Base-by-base conservation (phyloP, 30 jellyfish, hydroid and myxozoan genomes). In the Phacellophora camtschatica region DNA sequence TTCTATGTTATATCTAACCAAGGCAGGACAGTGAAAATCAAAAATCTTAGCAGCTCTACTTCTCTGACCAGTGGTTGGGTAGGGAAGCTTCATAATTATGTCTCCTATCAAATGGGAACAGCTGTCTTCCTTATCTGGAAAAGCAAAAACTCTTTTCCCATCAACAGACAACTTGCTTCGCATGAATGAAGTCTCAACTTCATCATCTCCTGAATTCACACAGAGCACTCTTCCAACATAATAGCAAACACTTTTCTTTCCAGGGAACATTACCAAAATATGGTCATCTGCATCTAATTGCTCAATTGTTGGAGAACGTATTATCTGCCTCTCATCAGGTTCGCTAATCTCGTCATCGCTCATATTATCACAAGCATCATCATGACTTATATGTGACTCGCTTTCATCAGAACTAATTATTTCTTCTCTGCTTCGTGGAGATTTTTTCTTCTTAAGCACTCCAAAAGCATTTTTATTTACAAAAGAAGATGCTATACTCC, bases 301-400 rank as follows among this genome's bases (percentile, higher is more conserved):
- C 62, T 72, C 86, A 41, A 50, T 72, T 67, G 86, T 48, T 72
- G 86, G 86, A 72, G 74, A 53, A 24, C 86, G 27, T 48, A 72
- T 20, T 24, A 72, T 72, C 71, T 72, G 86, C 23, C 86, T 53
- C 33, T 72, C 86, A 49, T 48, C 74, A 20, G 74, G 18, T 37
- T 72, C 50, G 83, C 70, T 70, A 20, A 24, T 74, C 28, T 55
- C 37, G 54, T 27, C 59, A 72, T 48, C 74, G 54, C 86, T 72
- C 24, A 31, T 74, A 72, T 50, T 62, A 24, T 72, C 74, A 55
- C 74, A 72, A 50, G 54, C 31, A 49, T 10, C 30, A 50, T 72
- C 55, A 50, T 72, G 74, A 72, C 63, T 45, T 13, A 35, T 43
- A 67, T 39, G 22, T 42, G 28, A 57, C 71, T 57, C 71, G 28